Evolutionary conservation across 2,888 invertebrate genomes (phyloP).

Genomic region (Adineta ricciae): DNA sequence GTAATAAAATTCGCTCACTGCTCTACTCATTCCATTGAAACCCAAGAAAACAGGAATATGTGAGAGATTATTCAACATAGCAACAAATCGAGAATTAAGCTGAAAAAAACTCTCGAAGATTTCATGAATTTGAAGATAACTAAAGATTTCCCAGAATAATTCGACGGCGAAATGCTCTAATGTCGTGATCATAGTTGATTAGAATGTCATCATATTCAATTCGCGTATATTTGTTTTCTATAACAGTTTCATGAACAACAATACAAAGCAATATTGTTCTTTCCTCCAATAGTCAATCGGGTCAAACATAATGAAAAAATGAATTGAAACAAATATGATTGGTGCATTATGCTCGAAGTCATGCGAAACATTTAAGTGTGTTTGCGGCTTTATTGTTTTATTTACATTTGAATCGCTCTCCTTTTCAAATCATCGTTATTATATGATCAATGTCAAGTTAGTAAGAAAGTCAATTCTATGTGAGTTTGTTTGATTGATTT

Average conservation of each 20-base stretch:
- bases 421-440: too few relatives aligned
- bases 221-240: neutral
- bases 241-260: neutral
- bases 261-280: neutral
- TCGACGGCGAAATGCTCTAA: neutral
- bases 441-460: too few relatives aligned
- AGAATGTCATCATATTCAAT: neutral
- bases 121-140: neutral
- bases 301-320: too few relatives aligned
- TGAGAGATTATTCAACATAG: neutral
- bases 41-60: neutral
- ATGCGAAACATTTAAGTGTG: too few relatives aligned
- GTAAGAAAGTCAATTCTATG: too few relatives aligned
- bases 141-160: neutral
- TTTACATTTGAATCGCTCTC: too few relatives aligned
- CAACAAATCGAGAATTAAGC: neutral
- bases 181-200: neutral
- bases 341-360: too few relatives aligned
- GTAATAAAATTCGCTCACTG: neutral
- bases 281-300: neutral
- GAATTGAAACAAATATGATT: too few relatives aligned
- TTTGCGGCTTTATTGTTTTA: too few relatives aligned
- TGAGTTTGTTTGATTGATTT: too few relatives aligned
- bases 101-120: neutral
- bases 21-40: neutral